phyloP scores from a whole-genome alignment of 2,888 invertebrate genomes.

The Lasioglossum pauxillum region DNA sequence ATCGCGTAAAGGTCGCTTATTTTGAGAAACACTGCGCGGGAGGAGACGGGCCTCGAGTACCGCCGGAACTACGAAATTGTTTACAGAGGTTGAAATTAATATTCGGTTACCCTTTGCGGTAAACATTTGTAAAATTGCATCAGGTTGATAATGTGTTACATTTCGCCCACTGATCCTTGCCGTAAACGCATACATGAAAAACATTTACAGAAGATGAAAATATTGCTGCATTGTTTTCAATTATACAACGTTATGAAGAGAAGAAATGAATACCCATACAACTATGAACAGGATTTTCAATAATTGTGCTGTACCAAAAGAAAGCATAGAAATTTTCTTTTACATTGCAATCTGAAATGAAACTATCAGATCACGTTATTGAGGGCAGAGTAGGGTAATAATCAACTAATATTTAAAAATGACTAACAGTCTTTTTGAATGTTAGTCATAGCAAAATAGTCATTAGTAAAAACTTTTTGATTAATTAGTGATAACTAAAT shows the following conservation, averaged over 20 bases:
- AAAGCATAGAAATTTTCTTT: too few species aligned
- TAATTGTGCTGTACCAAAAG: too few species aligned
- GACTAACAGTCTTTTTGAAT: too few species aligned
- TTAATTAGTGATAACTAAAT: too few species aligned
- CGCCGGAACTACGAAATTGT: neutral
- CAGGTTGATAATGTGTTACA: neutral
- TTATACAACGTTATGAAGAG: neutral
- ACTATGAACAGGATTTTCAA: too few species aligned
- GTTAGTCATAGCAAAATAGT: too few species aligned
- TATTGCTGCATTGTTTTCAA: neutral
- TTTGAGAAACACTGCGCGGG: neutral
- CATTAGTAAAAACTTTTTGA: too few species aligned
- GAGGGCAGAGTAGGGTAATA: too few species aligned
- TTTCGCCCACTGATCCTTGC: neutral
- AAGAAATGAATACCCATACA: neutral
- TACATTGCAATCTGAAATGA: too few species aligned
- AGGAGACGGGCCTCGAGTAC: neutral
- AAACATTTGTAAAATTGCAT: neutral
- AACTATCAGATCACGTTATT: too few species aligned
- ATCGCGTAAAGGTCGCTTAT: neutral
- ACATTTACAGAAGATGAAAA: neutral
- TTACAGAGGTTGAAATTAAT: neutral
- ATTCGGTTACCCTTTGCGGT: neutral
- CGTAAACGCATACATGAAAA: too few species aligned
- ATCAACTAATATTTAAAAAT: too few species aligned